Evolutionary conservation across 2,113 vertebrate genomes (phyloP), one percentile per base, ranked within the genome.

Genomic region (Melierax canorus): DNA sequence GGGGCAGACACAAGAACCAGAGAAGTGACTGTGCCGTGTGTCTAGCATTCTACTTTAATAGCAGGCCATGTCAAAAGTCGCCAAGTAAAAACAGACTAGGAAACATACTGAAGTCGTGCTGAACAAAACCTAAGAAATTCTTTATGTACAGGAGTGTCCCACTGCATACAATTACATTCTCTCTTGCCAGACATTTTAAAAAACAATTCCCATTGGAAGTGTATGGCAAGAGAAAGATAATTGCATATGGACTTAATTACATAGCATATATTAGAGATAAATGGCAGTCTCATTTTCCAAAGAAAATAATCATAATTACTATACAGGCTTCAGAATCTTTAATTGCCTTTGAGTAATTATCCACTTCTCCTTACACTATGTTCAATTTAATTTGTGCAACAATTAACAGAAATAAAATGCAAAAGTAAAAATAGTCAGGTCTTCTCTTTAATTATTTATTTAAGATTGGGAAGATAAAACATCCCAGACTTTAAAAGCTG

Each of bases 221-320:
- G 64, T 53, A 90, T 56, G 43, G 82, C 77, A 90, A 96, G 55
- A 90, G 55, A 92, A 96, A 80, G 83, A 97, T 97, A 95, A 96
- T 91, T 97, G 60, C 79, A 88, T 60, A 87, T 82, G 86, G 79
- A 60, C 92, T 97, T 97, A 97, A 97, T 94, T 97, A 91, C 45
- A 80, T 34, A 86, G 74, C 72, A 93, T 94, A 87, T 45, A 92
- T 97, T 94, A 86, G 88, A 97, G 86, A 97, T 90, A 97, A 97
- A 97, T 88, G 45, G 86, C 53, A 86, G 53, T 96, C 87, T 82
- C 55, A 10, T 87, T 97, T 95, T 93, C 83, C 46, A 87, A 97
- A 97, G 78, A 93, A 97, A 97, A 98, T 96, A 97, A 97, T 95
- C 85, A 83, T 96, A 95, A 97, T 97, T 96, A 95, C 73, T 86